Conservation (phyloP, 1,140 invertebrate species). For the Callitettix versicolor region DNA sequence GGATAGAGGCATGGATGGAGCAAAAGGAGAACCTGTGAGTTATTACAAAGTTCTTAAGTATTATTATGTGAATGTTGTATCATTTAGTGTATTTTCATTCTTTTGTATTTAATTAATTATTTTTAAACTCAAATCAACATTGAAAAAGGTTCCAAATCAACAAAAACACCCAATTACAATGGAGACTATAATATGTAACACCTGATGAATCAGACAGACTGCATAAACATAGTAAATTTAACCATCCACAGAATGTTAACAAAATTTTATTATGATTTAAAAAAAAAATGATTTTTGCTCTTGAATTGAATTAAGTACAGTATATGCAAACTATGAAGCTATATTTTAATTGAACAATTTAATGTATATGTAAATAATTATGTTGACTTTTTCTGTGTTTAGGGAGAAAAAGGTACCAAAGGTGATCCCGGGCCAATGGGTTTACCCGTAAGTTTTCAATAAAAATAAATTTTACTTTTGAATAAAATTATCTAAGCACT, state of each 20-base stretch:
- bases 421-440: slow-evolving; percentile 91
- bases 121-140: neutral
- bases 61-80: too few relatives aligned
- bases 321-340: too few relatives aligned
- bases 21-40: slow-evolving; percentile 79
- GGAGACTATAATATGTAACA: neutral
- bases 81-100: neutral
- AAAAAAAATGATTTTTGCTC: too few relatives aligned
- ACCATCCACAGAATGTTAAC: too few relatives aligned
- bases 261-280: too few relatives aligned
- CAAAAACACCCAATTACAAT: neutral
- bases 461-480: slow-evolving; percentile 3
- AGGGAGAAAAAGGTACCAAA: slow-evolving; percentile 84
- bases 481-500: neutral
- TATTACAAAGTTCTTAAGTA: slow-evolving; percentile 23
- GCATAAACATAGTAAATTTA: too few relatives aligned
- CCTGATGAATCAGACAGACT: too few relatives aligned
- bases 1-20: slow-evolving; percentile 71
- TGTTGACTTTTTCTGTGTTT: slow-evolving; percentile 28
- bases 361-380: too few relatives aligned
- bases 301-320: too few relatives aligned
- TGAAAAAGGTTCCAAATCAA: neutral
- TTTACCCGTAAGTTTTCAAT: slow-evolving; percentile 66
- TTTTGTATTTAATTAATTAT: neutral
- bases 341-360: too few relatives aligned